Evolutionary conservation across 2,797 vertebrate genomes (phyloP), one percentile per base, ranked within the genome.

Genomic region (Lacerta agilis): DNA sequence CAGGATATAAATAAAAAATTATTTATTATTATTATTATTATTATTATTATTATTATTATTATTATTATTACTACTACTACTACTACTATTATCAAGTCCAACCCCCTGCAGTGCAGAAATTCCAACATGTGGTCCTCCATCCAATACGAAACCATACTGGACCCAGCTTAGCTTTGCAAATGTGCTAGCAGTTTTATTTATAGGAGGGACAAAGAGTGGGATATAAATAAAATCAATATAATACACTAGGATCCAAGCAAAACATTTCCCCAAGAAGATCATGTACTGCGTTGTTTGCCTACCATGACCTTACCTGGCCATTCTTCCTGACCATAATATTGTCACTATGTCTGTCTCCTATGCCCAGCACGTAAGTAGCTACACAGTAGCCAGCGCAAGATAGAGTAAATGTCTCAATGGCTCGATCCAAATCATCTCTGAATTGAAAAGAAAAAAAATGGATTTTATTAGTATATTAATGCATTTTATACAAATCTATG

Each of bases 321-420:
- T 98, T 99, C 97, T 99, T 99, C 93, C 98, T 98, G 93, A 99
- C 98, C 99, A 99, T 99, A 96, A 99, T 99, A 94, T 99, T 99
- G 97, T 99, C 99, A 80, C 98, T 99, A 94, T 99, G 99, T 83
- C 99, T 97, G 97, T 99, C 99, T 88, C 99, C 99, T 58, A 99
- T 99, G 73, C 99, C 99, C 89, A 99, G 96, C n/a, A 99, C 99
- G 0, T 99, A 99, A 18, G 99, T 99, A 95, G 99, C 99, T 97
- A 99, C 99, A 97, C 99, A 99, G 98, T 99, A 99, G 97, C 99
- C 99, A 94, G 99, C 99, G 93, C 99, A 99, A 4, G 99, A 99
- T 82, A 99, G 95, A 29, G 99, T 99, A 95, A 99, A 99, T 95
- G 99, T 98, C 93, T 99, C 99, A 77, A 99, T 99, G 89, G 98